Base-by-base conservation (phyloP, 1,140 invertebrate species). In the Eubasilissa regina region DNA sequence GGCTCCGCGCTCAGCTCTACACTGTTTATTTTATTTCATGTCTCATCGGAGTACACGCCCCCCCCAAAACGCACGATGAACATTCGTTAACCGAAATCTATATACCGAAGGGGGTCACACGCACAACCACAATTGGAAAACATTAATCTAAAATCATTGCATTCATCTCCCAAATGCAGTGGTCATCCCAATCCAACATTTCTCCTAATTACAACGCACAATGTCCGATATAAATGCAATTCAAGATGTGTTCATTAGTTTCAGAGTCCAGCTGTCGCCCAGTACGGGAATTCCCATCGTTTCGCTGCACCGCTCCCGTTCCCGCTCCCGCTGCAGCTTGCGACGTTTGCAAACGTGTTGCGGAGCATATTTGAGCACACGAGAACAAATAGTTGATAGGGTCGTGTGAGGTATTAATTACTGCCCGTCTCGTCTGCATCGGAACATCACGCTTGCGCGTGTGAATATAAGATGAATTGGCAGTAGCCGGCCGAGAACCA, bases 231-330 rank as follows among this genome's bases (percentile, higher is more conserved):
- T 64, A 75, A 73, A 73, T 55, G 68, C 68, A 73, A 73, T 73
- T 55, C 68, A 73, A 73, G 68, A 73, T 73, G 47, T 73, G 51
- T 73, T 55, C 68, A 73, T 73, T 73, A 73, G 68, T 35, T 35
- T 35, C 21, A 0, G 19, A 0, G 68, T 73, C 45, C 79, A 80
- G 56, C 79, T 80, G 79, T 35, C 70, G 25, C 48, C 64, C 74
- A 75, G 76, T 76, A 76, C 64, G 68, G 70, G 62, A 75, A 73
- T 80, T 80, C 79, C 76, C 79, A 80, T 79, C 66, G 75, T 75
- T 79, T 66, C 48, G 45, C 25, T 45, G 21, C 68, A 73, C 19
- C 68, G 53, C 19, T 47, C 58, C 78, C 19, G 45, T 15, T 19
- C 12, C 48, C 44, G 51, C 45, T n/a, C 6, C 72, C 78, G 55